Evolutionary conservation across 2,797 vertebrate species (phyloP), one percentile per base, ranked within the genome.

Genomic region (Platalea minor): DNA sequence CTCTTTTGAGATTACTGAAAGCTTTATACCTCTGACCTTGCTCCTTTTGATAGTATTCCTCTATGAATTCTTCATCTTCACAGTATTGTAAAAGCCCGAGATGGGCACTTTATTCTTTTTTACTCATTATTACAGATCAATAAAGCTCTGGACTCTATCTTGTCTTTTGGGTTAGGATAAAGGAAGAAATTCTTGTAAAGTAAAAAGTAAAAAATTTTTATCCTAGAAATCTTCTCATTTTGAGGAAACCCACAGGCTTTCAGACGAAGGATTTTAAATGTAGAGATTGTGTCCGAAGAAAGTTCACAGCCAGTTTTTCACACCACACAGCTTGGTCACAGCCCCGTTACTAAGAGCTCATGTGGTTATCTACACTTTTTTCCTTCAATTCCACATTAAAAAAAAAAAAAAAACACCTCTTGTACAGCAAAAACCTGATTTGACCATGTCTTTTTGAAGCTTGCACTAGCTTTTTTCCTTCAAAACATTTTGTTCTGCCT

Each of bases 221-320:
- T 85, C 33, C 26, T 74, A 90, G 61, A 86, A 88, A 68, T 81
- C 16, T 80, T 91, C 43, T 95, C 46, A 86, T 79, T 92, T 89
- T 83, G 39, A 76, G 45, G 60, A 91, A 92, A 87, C 81, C 69
- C 50, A 73, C 70, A 82, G 75, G 60, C 25, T 92, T 96, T 79
- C 91, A 92, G 68, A 94, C 45, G 94, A 82, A 93, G 45, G 43
- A 80, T 91, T 95, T 93, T 94, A 91, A 93, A 87, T 73, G 5
- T 93, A 77, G 64, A 74, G 35, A 88, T 45, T 79, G 46, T 69
- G 54, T 85, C 67, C 51, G 28, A 88, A 86, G 73, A 72, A 91
- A 88, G 50, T 86, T 94, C 91, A 87, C 54, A 93, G 73, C 1
- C 35, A 54, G 54, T 61, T 90, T 96, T 95, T 95, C 74, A 60